phyloP scores from a whole-genome alignment of 2,113 vertebrate genomes.

The Cochlearius cochlearius region DNA sequence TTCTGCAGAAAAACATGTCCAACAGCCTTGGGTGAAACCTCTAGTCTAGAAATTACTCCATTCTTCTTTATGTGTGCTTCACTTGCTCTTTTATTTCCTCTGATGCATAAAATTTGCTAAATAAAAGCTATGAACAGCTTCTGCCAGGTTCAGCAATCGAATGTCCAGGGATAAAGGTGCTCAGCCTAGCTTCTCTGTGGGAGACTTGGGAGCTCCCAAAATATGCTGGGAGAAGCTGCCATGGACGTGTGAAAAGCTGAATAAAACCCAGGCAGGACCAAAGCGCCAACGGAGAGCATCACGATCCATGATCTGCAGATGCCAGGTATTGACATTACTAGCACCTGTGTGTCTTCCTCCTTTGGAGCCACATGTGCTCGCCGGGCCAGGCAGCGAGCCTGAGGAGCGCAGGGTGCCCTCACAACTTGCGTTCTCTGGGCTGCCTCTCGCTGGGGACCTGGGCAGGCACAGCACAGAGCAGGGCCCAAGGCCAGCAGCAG shows the following conservation, averaged over 20 bases:
- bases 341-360: accelerated
- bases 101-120: neutral
- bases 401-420: accelerated
- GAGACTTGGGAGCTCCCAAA: neutral
- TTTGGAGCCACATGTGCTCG: neutral
- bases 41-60: neutral
- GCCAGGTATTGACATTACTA: neutral
- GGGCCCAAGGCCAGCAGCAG: neutral
- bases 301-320: neutral
- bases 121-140: neutral
- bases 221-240: neutral
- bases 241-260: neutral
- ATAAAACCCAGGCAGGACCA: neutral
- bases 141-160: neutral
- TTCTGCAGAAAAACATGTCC: neutral
- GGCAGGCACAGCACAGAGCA: neutral
- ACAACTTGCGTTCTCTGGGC: neutral
- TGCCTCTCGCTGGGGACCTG: neutral
- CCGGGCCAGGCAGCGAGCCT: neutral
- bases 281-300: neutral
- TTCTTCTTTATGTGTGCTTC: neutral
- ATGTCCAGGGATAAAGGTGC: neutral
- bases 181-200: neutral
- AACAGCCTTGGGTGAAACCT: neutral
- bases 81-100: slow-evolving; percentile 8